Evolutionary conservation across 2,888 invertebrate genomes (phyloP).

Genomic region (Tiliacea citrago): DNA sequence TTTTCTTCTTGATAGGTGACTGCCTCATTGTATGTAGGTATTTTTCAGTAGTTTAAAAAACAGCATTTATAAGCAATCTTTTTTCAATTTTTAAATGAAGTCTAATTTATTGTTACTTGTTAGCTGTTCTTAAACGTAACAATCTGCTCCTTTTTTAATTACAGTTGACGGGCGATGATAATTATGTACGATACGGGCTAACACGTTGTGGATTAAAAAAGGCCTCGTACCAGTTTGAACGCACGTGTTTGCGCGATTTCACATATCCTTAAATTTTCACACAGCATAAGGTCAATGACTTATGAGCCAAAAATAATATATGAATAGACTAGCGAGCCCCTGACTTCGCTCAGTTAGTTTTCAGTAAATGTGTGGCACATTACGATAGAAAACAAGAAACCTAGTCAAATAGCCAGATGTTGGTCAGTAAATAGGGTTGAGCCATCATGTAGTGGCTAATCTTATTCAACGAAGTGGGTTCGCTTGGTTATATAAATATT

Average conservation of each 20-base stretch:
- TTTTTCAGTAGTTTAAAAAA: neutral
- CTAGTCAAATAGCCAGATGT: conserved; percentile 29
- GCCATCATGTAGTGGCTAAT: conserved; percentile 1
- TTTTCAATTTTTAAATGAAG: neutral
- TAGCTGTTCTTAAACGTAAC: conserved; percentile 10
- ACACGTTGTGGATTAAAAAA: conserved; percentile 38
- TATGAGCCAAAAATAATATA: conserved; percentile 34
- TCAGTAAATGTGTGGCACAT: conserved; percentile 11
- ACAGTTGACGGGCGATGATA: conserved; percentile 6
- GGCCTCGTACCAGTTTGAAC: conserved; percentile 43
- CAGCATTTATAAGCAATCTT: no score
- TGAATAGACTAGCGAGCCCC: conserved; percentile 13
- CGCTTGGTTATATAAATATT: neutral
- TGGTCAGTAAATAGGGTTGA: conserved; percentile 16
- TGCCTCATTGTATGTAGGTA: neutral
- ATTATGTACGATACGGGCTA: conserved; percentile 34
- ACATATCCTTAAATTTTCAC: conserved; percentile 40
- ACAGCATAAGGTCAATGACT: conserved; percentile 46
- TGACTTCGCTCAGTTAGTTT: neutral
- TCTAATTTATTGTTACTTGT: neutral
- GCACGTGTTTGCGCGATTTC: conserved; percentile 40
- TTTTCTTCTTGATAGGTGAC: neutral
- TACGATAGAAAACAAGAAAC: neutral
- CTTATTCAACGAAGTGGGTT: neutral
- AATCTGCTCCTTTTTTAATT: conserved; percentile 25